Evolutionary conservation across 64 coral and sea anemone genomes (phyloP), one percentile per base, ranked within the genome.

Genomic region (Porites australiensis): DNA sequence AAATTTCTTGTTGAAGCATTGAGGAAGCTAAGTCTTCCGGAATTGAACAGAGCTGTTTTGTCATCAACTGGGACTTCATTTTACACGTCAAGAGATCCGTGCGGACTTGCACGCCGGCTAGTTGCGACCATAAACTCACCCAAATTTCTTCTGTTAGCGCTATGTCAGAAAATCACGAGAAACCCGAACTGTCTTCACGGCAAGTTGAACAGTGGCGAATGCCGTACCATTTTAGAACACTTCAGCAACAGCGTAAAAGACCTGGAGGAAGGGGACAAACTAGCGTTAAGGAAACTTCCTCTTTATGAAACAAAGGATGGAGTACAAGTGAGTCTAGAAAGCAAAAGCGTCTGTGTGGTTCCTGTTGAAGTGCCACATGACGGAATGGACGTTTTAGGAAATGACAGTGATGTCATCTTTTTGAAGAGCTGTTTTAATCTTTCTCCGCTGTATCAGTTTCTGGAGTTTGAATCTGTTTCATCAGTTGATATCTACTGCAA

Each of bases 401-500:
- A 75, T 43, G 61, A 19, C 20, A 13, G 52, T 7, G 37, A 3
- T 23, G 49, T 85, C 9, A 59, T 64, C 9, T 92, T 92, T 86
- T 14, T 87, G 15, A 64, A 92, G 50, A 73, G 59, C 27, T 61
- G 64, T 20, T 0, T 0, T 20, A 58, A 72, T 11, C 44, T 92
- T 15, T 57, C 82, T 9, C 49, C 53, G 27, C 45, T 92, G 2
- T 86, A 55, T 11, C 1, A 62, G 3, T 92, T 92, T 3, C 58
- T 92, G 3, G 82, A n/a, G 5, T 75, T 82, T 5, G 60, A 66
- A 63, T 65, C 15, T 14, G n/a, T 45, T 13, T 86, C 72, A 6
- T 58, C 19, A 2, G 82, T 86, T 77, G 90, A 92, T 51, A 14
- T 92, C 48, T 92, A 86, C 23, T 92, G 90, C 13, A 75, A 20